Conservation (phyloP, 2,888 invertebrate genomes). For the Synergus japonicus region DNA sequence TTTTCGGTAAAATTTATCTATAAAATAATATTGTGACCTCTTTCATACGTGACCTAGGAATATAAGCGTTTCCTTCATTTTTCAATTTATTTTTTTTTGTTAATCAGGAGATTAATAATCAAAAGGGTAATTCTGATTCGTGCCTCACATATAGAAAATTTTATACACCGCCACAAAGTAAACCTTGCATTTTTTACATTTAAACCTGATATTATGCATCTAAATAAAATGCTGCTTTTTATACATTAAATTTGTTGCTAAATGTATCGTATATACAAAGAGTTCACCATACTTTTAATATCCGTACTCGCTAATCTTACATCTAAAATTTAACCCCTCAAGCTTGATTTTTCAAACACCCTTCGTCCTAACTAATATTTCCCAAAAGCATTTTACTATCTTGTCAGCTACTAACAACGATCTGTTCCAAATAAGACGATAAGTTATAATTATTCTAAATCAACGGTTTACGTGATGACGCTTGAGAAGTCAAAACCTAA, state of each 20-base stretch:
- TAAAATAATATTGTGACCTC: slow-evolving; percentile 66
- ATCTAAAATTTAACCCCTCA: slow-evolving; percentile 43
- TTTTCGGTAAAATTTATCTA: slow-evolving; percentile 59
- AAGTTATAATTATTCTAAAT: slow-evolving; percentile 12
- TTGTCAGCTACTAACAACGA: slow-evolving; percentile 6
- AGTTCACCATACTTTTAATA: slow-evolving; percentile 55
- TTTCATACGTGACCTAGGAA: slow-evolving; percentile 68
- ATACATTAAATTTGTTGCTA: slow-evolving; percentile 60
- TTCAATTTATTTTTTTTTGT: slow-evolving; percentile 58
- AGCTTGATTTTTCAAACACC: slow-evolving; percentile 45
- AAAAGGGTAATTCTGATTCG: slow-evolving; percentile 2
- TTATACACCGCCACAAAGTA: slow-evolving; percentile 46
- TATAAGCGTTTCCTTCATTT: slow-evolving; percentile 70
- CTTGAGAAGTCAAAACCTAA: slow-evolving; percentile 54
- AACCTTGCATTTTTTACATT: slow-evolving; percentile 47
- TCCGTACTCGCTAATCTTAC: slow-evolving; percentile 44
- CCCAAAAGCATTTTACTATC: slow-evolving; percentile 17
- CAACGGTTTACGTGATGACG: not conserved
- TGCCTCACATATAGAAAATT: slow-evolving; percentile 36
- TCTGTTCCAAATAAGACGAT: slow-evolving; percentile 14
- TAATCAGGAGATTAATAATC: slow-evolving; percentile 51
- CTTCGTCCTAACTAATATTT: slow-evolving; percentile 52
- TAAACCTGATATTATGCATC: slow-evolving; percentile 60
- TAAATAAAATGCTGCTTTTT: slow-evolving; percentile 63
- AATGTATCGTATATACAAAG: slow-evolving; percentile 61